Base-by-base conservation (phyloP, 1,140 invertebrate genomes). In the Periplaneta americana region DNA sequence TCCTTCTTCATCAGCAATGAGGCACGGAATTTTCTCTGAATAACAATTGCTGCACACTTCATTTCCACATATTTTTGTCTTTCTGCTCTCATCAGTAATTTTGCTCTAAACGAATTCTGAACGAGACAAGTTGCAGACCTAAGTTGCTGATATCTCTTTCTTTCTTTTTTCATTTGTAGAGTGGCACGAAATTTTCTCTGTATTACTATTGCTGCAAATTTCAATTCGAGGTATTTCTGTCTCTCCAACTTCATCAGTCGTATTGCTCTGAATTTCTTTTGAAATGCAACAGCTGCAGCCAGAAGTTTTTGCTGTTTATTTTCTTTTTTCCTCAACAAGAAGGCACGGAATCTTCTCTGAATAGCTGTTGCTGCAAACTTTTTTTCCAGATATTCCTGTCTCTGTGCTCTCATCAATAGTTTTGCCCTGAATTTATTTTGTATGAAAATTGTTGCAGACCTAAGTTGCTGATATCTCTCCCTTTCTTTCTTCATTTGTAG, bases 11-110 rank as follows among this genome's bases (percentile, higher is more conserved):
- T 34, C 18, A 78, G 18, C 2, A 28, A 28, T 37, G 33, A n/a
- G 13, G 33, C 34, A n/a, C 85, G 88, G 82, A 87, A 90, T 83
- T 86, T 86, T 6, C 48, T 85, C 85, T 93, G 92, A 36, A 93
- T 86, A 3, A 83, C 75, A 15, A 87, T 84, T 34, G 86, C 86
- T 13, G 88, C 85, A 17, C 84, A 82, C 82, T 85, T 87, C 22
- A 89, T 83, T 39, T 84, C 74, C 28, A 88, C 57, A 84, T 88
- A 92, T 6, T 84, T 35, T 33, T 85, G 36, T 48, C 87, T 87
- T 33, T 88, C 84, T 66, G 83, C 83, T 80, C 84, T 88, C 87
- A 89, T 89, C 22, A 84, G 37, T 66, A 85, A 84, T 78, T 11
- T 35, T 36, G 33, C 34, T 39, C 76, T 78, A 17, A 35, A 78